These are phyloP conservation scores for Gavialis gangeticus DNA, from an alignment of 2,113 vertebrate genomes.

Conservation along the genomic window DNA sequence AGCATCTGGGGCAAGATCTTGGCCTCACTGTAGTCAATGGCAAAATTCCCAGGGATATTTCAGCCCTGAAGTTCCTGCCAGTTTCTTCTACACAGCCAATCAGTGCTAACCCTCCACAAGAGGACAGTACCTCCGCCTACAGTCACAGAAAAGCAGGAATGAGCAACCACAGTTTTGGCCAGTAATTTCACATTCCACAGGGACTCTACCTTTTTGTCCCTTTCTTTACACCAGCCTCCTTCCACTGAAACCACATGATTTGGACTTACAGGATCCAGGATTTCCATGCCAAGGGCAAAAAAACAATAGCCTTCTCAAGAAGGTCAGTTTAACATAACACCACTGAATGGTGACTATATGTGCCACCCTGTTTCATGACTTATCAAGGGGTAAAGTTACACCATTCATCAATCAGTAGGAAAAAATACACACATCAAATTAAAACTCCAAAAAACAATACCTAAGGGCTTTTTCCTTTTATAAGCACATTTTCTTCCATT, in stretches of 20 bases:
- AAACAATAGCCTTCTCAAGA: conserved; percentile 50
- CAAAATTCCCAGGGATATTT: conserved; percentile 36
- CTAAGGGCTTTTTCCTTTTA: conserved; percentile 79
- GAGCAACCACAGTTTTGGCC: neutral
- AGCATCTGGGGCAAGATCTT: conserved; percentile 61
- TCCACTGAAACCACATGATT: neutral
- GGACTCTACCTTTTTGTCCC: conserved; percentile 36
- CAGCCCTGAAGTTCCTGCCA: neutral
- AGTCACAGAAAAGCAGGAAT: neutral
- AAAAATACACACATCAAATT: conserved; percentile 79
- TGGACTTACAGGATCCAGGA: neutral
- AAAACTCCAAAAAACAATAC: conserved; percentile 76
- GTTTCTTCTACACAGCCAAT: neutral
- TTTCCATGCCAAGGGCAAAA: conserved; percentile 65
- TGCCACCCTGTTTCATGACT: conserved; percentile 70
- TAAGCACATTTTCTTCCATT: conserved; percentile 79
- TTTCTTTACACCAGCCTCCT: neutral
- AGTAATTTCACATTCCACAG: conserved; percentile 10
- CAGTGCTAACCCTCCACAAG: neutral
- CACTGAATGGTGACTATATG: conserved; percentile 33
- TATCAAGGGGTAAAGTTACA: conserved; percentile 75
- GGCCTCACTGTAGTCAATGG: neutral
- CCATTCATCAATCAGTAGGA: conserved; percentile 79
- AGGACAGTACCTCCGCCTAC: neutral
- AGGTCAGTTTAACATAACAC: conserved; percentile 49